Base-by-base conservation (phyloP, 2,113 vertebrate genomes). In the Corynorhinus townsendii region DNA sequence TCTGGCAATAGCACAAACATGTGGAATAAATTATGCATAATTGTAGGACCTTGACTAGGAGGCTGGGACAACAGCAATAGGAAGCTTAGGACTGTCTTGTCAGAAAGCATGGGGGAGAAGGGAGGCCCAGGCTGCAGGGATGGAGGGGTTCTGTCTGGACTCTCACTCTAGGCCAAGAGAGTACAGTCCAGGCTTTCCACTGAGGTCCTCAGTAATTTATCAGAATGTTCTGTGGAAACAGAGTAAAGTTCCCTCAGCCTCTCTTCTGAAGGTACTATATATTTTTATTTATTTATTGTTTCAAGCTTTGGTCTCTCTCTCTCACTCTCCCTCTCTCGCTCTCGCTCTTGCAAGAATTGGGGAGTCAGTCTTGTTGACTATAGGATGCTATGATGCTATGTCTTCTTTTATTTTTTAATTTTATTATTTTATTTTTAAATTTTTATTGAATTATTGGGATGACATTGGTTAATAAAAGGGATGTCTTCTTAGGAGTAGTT, bases 1-100 rank as follows among this genome's bases (percentile, higher is more conserved):
- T 96, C 91, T 95, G 93, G 93, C 96, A 93, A 75, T 92, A 40
- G 8, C 40, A 35, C 45, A 97, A 62, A 85, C 97, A 95, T 89
- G 82, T 96, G 96, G 93, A 90, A 68, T 97, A 93, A 97, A 97
- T 97, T 97, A 96, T 95, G 86, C 73, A 89, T 80, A 28, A 90
- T 38, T 52, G 40, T 30, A 62, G 26, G 79, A 91, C 81, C 95
- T 95, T 90, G 69, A 66, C 40, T 7, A 59, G 77, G 35, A 94
- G 68, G 71, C 56, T 38, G 59, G 90, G 69, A 84, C 38, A 19
- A n/a, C 47, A 90, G 76, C 38, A 7, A 11, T 24, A 33, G 64
- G 95, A 89, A 89, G 95, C 68, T 19, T 15, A 30, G 81, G 77
- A 20, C 33, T 45, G 77, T 90, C 77, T 64, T 59, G 75, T 93